phyloP scores from a whole-genome alignment of 2,888 invertebrate genomes.

The Frankliniella fusca region DNA sequence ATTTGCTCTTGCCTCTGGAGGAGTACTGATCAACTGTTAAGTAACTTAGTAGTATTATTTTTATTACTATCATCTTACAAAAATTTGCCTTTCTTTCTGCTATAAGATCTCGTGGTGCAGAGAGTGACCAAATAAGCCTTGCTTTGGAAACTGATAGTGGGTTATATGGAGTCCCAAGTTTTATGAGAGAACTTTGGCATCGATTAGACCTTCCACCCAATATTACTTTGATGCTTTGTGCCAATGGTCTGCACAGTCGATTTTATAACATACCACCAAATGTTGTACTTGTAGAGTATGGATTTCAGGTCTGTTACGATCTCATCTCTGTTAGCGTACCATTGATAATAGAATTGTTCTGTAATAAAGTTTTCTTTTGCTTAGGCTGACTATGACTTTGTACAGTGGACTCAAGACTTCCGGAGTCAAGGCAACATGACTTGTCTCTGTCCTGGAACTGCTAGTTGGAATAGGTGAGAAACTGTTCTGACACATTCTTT shows the following conservation, averaged over 20 bases:
- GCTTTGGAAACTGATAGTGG: conserved; percentile 46
- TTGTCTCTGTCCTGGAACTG: conserved; percentile 56
- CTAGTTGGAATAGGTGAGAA: conserved; percentile 54
- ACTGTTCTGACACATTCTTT: conserved; percentile 9
- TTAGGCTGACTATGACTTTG: conserved; percentile 55
- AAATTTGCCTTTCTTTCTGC: not conserved
- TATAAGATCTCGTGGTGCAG: not conserved
- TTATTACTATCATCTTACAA: too few relatives aligned
- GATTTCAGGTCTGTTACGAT: conserved; percentile 52
- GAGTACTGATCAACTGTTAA: too few relatives aligned
- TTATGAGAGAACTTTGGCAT: conserved; percentile 49
- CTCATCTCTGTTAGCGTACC: conserved; percentile 27
- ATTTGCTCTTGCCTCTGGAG: not conserved
- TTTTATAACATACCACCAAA: conserved; percentile 50
- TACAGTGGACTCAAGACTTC: conserved; percentile 51
- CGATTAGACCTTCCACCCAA: conserved; percentile 48
- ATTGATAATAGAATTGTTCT: conserved; percentile 26
- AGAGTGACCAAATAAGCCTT: conserved; percentile 10
- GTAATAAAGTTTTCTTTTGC: conserved; percentile 35
- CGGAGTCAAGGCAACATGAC: conserved; percentile 50
- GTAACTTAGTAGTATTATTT: too few relatives aligned
- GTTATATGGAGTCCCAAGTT: conserved; percentile 42
- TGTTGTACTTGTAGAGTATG: conserved; percentile 56
- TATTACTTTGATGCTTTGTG: conserved; percentile 49
- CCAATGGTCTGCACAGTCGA: conserved; percentile 49